These are phyloP conservation scores for Larimichthys crocea DNA, from an alignment of 2,113 vertebrate species.

Conservation along the genomic window DNA sequence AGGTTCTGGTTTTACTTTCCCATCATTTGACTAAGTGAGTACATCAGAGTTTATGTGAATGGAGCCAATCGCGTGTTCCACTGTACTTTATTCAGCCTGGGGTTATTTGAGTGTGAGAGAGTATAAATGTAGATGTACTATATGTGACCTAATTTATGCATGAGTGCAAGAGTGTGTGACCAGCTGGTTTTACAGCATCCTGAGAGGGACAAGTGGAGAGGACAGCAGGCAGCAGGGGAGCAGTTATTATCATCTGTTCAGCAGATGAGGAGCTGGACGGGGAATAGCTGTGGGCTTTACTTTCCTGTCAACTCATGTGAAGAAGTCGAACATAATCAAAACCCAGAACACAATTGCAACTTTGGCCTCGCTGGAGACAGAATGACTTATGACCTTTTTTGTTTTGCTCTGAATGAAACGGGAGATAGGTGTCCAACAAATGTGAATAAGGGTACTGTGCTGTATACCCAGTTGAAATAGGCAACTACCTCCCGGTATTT, in stretches of 20 bases:
- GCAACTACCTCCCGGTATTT: neutral
- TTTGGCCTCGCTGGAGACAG: neutral
- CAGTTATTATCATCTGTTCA: constrained; percentile 58
- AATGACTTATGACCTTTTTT: neutral
- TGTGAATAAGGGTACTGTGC: constrained; percentile 8
- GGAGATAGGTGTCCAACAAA: neutral
- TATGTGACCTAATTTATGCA: neutral
- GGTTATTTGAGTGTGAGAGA: constrained; percentile 28
- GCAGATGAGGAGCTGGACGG: constrained; percentile 51
- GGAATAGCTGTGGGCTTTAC: constrained; percentile 21
- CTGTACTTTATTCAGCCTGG: constrained; percentile 15
- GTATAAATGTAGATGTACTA: neutral
- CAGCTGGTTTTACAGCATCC: constrained; percentile 57
- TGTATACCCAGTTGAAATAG: neutral
- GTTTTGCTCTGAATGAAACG: neutral
- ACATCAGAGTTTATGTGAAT: constrained; percentile 39
- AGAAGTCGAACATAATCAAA: constrained; percentile 30
- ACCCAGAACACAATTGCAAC: neutral
- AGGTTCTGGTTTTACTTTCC: constrained; percentile 36
- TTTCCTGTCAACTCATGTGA: constrained; percentile 24
- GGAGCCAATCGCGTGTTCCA: neutral
- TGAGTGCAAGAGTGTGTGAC: constrained; percentile 27
- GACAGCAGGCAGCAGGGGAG: constrained; percentile 52
- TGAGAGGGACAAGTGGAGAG: constrained; percentile 53
- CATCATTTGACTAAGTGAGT: constrained; percentile 15